Evolutionary conservation across 2,113 vertebrate species (phyloP), one percentile per base, ranked within the genome.

Genomic region (Calypte anna): DNA sequence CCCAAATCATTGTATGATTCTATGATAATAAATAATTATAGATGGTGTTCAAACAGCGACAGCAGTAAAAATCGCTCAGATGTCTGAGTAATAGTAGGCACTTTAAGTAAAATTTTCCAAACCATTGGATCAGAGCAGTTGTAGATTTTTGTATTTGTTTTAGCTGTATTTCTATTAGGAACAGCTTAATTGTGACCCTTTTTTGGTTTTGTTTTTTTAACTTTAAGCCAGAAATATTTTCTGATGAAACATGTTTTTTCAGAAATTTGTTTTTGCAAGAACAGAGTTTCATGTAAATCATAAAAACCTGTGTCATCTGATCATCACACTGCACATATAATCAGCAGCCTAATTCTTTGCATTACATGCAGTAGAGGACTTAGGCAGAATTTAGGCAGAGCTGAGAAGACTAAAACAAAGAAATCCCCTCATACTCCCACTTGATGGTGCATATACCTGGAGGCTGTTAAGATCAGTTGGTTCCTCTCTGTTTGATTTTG

Each of bases 401-500:
- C 31, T 20, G 9, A 69, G 23, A 76, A 40, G n/a, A 27, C 15
- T 57, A 30, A 30, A 86, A 13, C 9, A 24, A 14, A 18, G 85
- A 69, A 85, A 28, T 50, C 36, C 46, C 43, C 46, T 73, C 6
- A 22, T 9, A 20, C 12, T 70, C 20, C 24, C 14, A 67, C 6
- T 67, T 2, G 4, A 7, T 14, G 46, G 4, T 86, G 23, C 36
- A 50, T 87, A 50, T 93, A 67, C 40, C 59, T 70, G 33, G 51
- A 43, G 31, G 28, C 53, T 90, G 8, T 67, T 88, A 70, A 83
- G 57, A 92, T 88, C 33, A 33, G 30, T 61, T 73, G 12, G 8
- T 72, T 89, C 51, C 54, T 92, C 53, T 40, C 33, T 61, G 66
- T 53, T 75, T 75, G 48, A 70, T 81, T 87, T 88, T 83, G 7